Percentiles rank a stretch among this genome's conserved stretches.
These are phyloP conservation scores for Chaetorhynchus papuensis DNA, from an alignment of 2,113 vertebrate genomes.

Conservation along the genomic window DNA sequence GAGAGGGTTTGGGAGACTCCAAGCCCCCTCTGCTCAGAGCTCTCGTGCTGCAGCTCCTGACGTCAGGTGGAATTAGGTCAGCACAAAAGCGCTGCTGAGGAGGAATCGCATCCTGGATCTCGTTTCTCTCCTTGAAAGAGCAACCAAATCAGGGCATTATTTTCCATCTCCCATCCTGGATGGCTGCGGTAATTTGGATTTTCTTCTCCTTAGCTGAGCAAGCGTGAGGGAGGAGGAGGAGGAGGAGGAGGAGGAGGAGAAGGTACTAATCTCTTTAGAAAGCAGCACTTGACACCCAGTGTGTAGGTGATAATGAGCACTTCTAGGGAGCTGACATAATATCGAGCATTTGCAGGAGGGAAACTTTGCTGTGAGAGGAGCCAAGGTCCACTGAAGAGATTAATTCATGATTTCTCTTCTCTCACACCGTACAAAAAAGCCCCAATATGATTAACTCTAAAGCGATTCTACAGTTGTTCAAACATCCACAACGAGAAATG, in stretches of 20 bases:
- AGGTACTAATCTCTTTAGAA: slow-evolving; percentile 48
- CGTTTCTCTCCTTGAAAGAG: not conserved
- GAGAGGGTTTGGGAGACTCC: not conserved
- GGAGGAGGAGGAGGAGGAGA: slow-evolving; percentile 10
- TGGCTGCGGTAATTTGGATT: not conserved
- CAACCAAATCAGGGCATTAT: not conserved
- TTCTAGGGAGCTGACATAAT: slow-evolving; percentile 46
- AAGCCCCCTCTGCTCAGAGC: not conserved
- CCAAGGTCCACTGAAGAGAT: not conserved
- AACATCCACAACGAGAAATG: not conserved
- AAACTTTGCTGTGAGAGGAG: not conserved
- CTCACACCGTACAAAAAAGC: not conserved
- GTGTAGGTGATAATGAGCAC: slow-evolving; percentile 53
- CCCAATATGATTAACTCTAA: not conserved
- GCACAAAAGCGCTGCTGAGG: not conserved
- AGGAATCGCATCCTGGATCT: not conserved
- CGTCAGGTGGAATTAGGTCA: not conserved
- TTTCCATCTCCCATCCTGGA: not conserved
- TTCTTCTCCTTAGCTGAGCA: slow-evolving; percentile 33
- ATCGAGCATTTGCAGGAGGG: not conserved
- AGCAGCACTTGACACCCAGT: slow-evolving; percentile 42
- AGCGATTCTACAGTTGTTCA: not conserved
- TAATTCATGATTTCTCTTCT: slow-evolving; percentile 37
- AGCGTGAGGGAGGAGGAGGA: not conserved
- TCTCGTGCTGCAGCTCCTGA: not conserved